phyloP scores from a whole-genome alignment of 2,888 invertebrate species.

The Drosophila sordidula region DNA sequence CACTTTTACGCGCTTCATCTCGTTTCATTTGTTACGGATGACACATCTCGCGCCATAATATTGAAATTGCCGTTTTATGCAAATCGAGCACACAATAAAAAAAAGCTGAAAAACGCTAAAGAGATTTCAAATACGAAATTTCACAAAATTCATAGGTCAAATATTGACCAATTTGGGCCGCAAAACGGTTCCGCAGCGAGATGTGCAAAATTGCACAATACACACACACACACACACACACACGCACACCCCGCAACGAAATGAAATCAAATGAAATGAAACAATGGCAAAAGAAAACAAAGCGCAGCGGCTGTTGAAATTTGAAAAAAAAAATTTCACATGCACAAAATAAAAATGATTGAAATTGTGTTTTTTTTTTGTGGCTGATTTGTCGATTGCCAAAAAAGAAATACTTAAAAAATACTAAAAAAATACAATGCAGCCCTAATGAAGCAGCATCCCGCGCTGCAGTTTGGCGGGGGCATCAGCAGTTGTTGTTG shows the following conservation, averaged over 20 bases:
- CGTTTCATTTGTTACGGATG: slow-evolving; percentile 24
- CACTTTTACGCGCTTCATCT: slow-evolving; percentile 11
- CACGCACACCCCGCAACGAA: slow-evolving; percentile 1
- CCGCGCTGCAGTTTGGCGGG: slow-evolving; percentile 24
- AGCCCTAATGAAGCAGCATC: slow-evolving; percentile 56
- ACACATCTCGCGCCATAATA: slow-evolving; percentile 35
- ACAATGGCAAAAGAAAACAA: slow-evolving; percentile 41
- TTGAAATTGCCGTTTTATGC: slow-evolving; percentile 63
- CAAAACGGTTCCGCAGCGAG: slow-evolving; percentile 18
- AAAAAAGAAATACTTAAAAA: slow-evolving; percentile 27
- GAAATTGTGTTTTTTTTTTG: slow-evolving; percentile 1
- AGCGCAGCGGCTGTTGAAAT: slow-evolving; percentile 31
- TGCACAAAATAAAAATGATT: neutral
- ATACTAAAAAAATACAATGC: slow-evolving; percentile 23
- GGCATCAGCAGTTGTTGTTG: slow-evolving; percentile 6
- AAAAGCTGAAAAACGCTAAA: slow-evolving; percentile 16
- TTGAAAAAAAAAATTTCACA: slow-evolving; percentile 11
- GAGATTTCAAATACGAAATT: slow-evolving; percentile 47
- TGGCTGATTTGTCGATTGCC: slow-evolving; percentile 23
- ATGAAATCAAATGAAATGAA: slow-evolving; percentile 17
- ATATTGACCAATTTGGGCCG: slow-evolving; percentile 62
- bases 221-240: slow-evolving; percentile 5
- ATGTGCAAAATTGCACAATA: slow-evolving; percentile 71
- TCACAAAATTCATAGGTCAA: slow-evolving; percentile 62
- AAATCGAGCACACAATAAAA: slow-evolving; percentile 42